Conservation (phyloP, 2,797 vertebrate species). For the Xerus rutilus region DNA sequence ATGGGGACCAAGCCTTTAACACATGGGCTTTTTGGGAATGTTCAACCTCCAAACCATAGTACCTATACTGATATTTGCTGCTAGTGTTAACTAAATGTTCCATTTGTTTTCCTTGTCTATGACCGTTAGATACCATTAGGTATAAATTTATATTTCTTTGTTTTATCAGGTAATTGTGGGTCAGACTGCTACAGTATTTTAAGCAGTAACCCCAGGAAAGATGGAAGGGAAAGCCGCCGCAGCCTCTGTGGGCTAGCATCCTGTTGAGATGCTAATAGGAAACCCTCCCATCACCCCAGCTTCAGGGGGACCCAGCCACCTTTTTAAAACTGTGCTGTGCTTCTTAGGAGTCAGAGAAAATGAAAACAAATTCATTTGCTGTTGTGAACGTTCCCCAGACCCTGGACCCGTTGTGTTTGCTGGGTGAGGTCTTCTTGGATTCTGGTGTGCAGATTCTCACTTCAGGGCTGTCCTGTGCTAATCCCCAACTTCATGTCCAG, state of each 20-base stretch:
- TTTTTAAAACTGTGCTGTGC: not conserved
- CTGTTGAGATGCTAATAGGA: not conserved
- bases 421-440: not conserved
- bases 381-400: not conserved
- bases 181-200: not conserved
- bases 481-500: not conserved
- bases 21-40: not conserved
- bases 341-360: not conserved
- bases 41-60: not conserved
- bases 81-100: not conserved
- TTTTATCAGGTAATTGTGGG: not conserved
- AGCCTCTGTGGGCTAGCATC: not conserved
- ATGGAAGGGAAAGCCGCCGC: not conserved
- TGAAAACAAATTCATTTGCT: rapidly evolving
- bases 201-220: not conserved
- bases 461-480: not conserved
- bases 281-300: not conserved
- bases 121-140: not conserved
- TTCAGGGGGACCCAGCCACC: not conserved
- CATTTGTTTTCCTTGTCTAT: not conserved
- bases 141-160: not conserved
- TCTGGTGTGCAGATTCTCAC: not conserved
- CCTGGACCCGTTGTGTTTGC: not conserved
- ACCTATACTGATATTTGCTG: not conserved
- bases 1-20: not conserved